Evolutionary conservation across 1,140 invertebrate species (phyloP), one percentile per base, ranked within the genome.

Genomic region (Drosophila fuyamai): DNA sequence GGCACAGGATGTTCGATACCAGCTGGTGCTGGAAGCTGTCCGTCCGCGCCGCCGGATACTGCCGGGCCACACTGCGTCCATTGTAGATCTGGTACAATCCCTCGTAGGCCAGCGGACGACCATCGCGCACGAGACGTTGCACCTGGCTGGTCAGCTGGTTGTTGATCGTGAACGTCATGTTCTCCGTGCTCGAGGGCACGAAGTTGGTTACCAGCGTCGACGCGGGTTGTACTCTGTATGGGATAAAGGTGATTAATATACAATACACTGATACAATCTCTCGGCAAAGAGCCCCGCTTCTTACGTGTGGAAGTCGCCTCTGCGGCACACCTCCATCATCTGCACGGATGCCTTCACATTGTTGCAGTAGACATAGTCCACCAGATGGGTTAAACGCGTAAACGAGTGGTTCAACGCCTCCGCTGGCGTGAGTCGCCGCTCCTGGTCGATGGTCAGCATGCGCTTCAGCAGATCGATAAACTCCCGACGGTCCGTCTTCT

Each of bases 391-490:
- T 58, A 99, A 94, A 13, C 96, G 97, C 7, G 99, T 97, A 93
- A 99, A 99, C 13, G 97, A 95, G 93, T 99, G 98, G 92, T 98
- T 98, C 65, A 99, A 93, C 7, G 98, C 98, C 93, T 99, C 98
- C 10, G 97, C 97, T 0, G 98, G 98, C 47, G 97, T 98, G 80
- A 99, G 98, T 16, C 98, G 94, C 18, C 98, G 94, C 92, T 99
- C 98, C 95, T 99, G 98, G 94, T 99, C 98, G 95, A 99, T 97
- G 13, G 98, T 99, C 53, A 99, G 94, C 98, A 99, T 99, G 82
- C 97, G 94, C 93, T 99, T 99, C 12, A 99, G 93, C 67, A 99
- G 94, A 93, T 99, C 98, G 89, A 99, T 99, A 83, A 99, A 99
- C 92, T 99, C 98, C 79, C 97, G 94, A 50, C 98, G 94, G 92